phyloP scores from a whole-genome alignment of 2,797 vertebrate genomes.

The Oophaga sylvatica region DNA sequence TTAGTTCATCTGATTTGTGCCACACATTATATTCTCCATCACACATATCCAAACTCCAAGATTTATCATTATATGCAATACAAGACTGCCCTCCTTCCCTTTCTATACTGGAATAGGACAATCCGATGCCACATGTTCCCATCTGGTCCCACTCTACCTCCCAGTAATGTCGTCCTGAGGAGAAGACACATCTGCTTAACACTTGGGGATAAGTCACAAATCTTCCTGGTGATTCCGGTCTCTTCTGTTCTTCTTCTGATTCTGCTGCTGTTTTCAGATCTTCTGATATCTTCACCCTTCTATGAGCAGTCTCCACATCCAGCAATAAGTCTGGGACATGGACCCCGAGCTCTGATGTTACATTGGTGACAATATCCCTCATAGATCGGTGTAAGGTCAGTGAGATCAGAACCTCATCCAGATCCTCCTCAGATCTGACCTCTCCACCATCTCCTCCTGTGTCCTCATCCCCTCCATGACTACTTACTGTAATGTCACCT shows the following conservation, averaged over 20 bases:
- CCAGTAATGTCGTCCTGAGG: constrained; percentile 21
- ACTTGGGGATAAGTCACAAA: neutral
- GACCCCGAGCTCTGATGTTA: neutral
- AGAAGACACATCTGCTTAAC: neutral
- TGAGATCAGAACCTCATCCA: constrained; percentile 27
- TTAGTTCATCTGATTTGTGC: neutral
- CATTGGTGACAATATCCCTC: neutral
- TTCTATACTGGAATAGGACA: neutral
- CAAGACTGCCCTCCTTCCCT: neutral
- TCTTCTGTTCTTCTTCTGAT: neutral
- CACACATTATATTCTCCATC: neutral
- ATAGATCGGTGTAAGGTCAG: neutral
- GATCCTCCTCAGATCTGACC: neutral
- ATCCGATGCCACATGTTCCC: neutral
- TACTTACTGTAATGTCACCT: constrained; percentile 1
- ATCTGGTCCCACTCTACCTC: constrained; percentile 3
- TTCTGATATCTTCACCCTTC: neutral
- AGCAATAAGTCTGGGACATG: neutral
- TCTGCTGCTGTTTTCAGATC: neutral
- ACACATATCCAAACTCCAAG: constrained; percentile 17
- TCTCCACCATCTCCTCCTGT: neutral
- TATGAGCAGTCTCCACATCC: constrained; percentile 1
- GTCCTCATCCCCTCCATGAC: neutral
- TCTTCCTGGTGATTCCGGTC: neutral
- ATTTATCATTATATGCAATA: constrained; percentile 9